A percentile compares a stretch with the other conserved stretches of the same genome.
These are phyloP conservation scores for Pontoporia blainvillei DNA, from an alignment of 2,113 vertebrate species.

Conservation along the genomic window DNA sequence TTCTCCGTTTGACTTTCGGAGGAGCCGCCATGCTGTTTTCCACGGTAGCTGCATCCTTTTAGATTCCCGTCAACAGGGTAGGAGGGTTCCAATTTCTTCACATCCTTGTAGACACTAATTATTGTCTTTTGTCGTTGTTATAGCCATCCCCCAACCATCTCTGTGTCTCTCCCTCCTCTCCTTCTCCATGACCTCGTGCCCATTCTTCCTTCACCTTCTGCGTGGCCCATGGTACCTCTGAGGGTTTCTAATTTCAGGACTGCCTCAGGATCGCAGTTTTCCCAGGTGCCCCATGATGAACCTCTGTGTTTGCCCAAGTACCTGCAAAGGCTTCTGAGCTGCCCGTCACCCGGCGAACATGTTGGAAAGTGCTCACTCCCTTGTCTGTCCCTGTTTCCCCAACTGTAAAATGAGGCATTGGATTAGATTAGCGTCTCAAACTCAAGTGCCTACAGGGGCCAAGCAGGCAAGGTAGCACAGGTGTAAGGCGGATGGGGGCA, in stretches of 20 bases:
- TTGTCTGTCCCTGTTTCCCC: background rate
- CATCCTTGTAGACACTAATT: background rate
- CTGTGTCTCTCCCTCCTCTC: background rate
- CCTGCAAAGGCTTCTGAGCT: background rate
- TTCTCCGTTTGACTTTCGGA: rapidly evolving
- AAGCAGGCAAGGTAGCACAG: background rate
- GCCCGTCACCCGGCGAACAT: rapidly evolving
- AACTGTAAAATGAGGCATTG: background rate
- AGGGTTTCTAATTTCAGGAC: background rate
- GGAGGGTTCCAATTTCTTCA: rapidly evolving
- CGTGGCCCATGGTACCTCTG: rapidly evolving
- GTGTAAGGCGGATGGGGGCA: background rate
- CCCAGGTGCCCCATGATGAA: background rate
- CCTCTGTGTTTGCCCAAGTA: background rate
- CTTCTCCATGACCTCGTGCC: rapidly evolving
- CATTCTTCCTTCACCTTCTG: background rate
- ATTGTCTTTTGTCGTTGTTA: rapidly evolving
- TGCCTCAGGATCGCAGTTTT: background rate
- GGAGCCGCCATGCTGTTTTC: rapidly evolving
- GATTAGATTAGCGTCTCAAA: background rate
- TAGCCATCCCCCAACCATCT: background rate
- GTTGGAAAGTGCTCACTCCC: rapidly evolving
- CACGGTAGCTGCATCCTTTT: rapidly evolving
- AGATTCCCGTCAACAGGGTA: rapidly evolving
- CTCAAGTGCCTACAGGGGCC: background rate